Conservation (phyloP, 2,888 invertebrate species). For the Neoitamus cyanurus region DNA sequence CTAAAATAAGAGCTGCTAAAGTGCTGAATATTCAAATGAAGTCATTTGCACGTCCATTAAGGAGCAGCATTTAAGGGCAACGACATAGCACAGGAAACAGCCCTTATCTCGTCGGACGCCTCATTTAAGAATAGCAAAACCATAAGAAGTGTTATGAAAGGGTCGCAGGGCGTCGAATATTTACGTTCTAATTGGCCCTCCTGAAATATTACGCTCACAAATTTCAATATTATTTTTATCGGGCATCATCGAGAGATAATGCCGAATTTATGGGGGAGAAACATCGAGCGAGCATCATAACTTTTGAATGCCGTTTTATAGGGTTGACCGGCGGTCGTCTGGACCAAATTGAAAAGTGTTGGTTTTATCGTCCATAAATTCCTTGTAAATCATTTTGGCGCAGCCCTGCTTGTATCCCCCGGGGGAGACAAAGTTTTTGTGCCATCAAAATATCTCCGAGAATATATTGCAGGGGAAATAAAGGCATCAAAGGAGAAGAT, state of each 20-base stretch:
- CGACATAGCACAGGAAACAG: neutral
- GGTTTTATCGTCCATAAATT: neutral
- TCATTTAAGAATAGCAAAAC: neutral
- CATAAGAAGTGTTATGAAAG: neutral
- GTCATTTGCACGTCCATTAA: neutral
- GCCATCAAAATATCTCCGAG: neutral
- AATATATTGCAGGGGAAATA: neutral
- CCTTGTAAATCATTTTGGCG: neutral
- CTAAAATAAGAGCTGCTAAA: neutral
- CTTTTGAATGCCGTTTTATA: neutral
- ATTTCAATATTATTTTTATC: neutral
- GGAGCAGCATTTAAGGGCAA: neutral
- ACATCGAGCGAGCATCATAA: neutral
- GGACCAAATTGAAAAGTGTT: neutral
- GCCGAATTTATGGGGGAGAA: neutral
- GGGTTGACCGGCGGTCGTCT: neutral
- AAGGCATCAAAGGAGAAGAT: neutral
- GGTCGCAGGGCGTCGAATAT: neutral
- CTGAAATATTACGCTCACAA: neutral
- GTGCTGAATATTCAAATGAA: neutral
- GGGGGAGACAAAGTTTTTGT: neutral
- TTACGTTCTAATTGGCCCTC: neutral
- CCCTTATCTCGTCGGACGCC: neutral
- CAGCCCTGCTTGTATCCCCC: neutral
- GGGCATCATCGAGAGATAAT: neutral